A percentile compares a stretch with the other conserved stretches of the same genome.
Conservation (phyloP, 1,140 invertebrate species). For the Drosophila equinoxialis region DNA sequence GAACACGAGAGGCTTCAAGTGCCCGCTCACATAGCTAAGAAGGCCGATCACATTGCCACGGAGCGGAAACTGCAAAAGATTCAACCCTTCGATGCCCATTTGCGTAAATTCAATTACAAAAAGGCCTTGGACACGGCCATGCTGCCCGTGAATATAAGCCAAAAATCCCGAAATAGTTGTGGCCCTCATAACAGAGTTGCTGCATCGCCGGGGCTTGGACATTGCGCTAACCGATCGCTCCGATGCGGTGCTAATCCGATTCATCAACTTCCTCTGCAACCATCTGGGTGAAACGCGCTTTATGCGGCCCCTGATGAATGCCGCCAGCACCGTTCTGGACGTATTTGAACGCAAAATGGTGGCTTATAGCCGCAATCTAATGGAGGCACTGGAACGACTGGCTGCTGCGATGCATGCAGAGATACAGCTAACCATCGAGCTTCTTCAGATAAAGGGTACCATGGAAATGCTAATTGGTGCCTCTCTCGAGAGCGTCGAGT, state of each 20-base stretch:
- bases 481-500: conserved; percentile 77
- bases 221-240: conserved; percentile 88
- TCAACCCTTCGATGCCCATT: conserved; percentile 87
- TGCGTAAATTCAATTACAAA: conserved; percentile 92
- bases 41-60: conserved; percentile 84
- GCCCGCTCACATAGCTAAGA: conserved; percentile 64
- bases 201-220: conserved; percentile 88
- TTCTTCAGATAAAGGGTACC: conserved; percentile 87
- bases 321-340: conserved; percentile 89
- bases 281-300: conserved; percentile 90
- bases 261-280: conserved; percentile 91
- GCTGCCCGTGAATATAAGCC: conserved; percentile 85
- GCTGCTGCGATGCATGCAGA: conserved; percentile 87
- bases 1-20: background rate
- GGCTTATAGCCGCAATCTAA: conserved; percentile 84
- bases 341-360: conserved; percentile 85
- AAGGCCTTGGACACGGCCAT: conserved; percentile 91
- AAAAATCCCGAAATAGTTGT: conserved; percentile 90
- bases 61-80: conserved; percentile 82
- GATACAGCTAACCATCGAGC: conserved; percentile 86
- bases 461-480: conserved; percentile 87
- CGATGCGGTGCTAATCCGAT: conserved; percentile 86
- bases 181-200: conserved; percentile 92
- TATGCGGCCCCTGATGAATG: conserved; percentile 88
- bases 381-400: conserved; percentile 86